Conservation (phyloP, 2,888 invertebrate genomes). For the Itoplectis maculator region DNA sequence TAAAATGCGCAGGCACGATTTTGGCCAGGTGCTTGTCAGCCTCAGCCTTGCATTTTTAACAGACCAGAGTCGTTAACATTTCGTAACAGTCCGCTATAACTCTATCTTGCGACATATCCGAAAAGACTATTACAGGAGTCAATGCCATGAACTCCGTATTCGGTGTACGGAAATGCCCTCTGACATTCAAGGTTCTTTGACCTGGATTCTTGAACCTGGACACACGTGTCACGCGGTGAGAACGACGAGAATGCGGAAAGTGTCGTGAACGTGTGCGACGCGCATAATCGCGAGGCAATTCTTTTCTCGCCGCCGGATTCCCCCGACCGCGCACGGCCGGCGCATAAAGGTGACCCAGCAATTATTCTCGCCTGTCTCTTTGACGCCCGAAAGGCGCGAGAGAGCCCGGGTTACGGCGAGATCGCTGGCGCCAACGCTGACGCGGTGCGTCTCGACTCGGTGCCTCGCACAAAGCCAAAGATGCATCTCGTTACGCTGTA, state of each 20-base stretch:
- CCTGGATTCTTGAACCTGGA: not conserved
- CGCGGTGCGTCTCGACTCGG: slow-evolving; percentile 17
- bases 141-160: not conserved
- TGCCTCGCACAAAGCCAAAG: slow-evolving; percentile 67
- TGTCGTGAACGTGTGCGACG: not conserved
- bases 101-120: not conserved
- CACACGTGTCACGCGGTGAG: not conserved
- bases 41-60: too few species aligned
- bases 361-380: slow-evolving; percentile 68
- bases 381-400: slow-evolving; percentile 55
- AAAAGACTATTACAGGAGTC: not conserved
- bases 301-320: not conserved
- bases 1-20: too few species aligned
- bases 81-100: too few species aligned
- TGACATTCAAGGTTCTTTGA: not conserved
- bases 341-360: slow-evolving; percentile 62
- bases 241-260: not conserved
- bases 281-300: slow-evolving; percentile 15
- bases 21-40: too few species aligned
- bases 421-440: slow-evolving; percentile 29
- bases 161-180: not conserved
- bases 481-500: slow-evolving; percentile 64
- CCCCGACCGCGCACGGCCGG: not conserved
- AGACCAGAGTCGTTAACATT: too few species aligned
- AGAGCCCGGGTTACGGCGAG: slow-evolving; percentile 4